Evolutionary conservation across 2,797 vertebrate species (phyloP).

Genomic region (Pangasius krempfi): DNA sequence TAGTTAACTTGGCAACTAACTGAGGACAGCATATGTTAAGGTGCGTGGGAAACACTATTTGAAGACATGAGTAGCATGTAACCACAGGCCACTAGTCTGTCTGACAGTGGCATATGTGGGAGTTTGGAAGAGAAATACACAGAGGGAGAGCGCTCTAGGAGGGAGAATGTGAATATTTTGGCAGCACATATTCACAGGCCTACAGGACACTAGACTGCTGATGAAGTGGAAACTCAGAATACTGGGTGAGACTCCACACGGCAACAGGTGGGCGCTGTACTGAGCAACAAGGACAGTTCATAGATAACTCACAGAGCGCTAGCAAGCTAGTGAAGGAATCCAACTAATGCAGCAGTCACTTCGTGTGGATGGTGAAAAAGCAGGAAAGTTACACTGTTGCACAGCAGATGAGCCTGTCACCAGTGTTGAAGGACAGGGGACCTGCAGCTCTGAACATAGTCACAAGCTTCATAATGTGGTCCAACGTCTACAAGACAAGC

Average conservation of each 20-base stretch:
- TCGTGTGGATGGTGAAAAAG: background rate
- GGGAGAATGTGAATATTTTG: no score
- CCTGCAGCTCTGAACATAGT: background rate
- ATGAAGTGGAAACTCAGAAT: background rate
- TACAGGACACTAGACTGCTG: no score
- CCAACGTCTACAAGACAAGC: background rate
- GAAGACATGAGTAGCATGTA: background rate
- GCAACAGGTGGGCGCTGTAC: no score
- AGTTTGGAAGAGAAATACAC: no score
- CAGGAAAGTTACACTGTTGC: background rate
- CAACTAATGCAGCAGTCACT: background rate
- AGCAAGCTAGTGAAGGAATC: background rate
- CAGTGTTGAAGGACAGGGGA: background rate
- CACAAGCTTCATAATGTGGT: background rate
- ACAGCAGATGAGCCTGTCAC: background rate
- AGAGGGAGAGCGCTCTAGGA: no score
- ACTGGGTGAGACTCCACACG: background rate
- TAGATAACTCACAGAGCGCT: background rate
- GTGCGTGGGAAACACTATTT: background rate
- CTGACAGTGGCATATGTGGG: no score
- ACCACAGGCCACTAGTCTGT: background rate
- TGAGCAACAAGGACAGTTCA: background rate
- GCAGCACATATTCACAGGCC: no score
- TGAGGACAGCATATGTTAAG: background rate
- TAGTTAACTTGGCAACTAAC: background rate